These are phyloP conservation scores for Conus ventricosus DNA, from an alignment of 1,140 invertebrate genomes.

Conservation along the genomic window DNA sequence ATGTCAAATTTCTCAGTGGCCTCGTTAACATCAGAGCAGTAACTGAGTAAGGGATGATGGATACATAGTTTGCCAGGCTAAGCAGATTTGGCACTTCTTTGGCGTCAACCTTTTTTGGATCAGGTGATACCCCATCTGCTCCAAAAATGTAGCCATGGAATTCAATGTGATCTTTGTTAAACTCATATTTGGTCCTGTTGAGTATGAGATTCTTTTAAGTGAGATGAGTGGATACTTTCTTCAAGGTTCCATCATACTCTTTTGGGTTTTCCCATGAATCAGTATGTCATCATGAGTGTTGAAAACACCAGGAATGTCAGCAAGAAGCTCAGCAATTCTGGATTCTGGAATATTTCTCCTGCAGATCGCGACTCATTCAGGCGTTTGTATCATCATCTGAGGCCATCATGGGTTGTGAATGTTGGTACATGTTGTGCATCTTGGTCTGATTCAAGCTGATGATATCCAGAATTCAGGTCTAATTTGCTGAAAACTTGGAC, in stretches of 20 bases:
- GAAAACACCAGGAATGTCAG: constrained; percentile 35
- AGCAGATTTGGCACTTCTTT: not conserved
- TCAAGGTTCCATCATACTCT: constrained; percentile 43
- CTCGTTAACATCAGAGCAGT: not conserved
- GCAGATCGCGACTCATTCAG: constrained; percentile 45
- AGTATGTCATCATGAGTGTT: constrained; percentile 54
- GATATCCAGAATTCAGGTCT: constrained; percentile 26
- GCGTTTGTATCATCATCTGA: constrained; percentile 47
- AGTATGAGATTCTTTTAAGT: constrained; percentile 24
- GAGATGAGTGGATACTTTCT: not conserved
- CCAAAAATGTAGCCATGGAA: not conserved
- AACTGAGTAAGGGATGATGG: not conserved
- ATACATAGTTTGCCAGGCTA: not conserved
- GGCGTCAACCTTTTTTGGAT: not conserved
- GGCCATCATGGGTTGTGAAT: constrained; percentile 38
- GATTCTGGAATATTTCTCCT: constrained; percentile 45
- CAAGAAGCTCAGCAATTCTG: constrained; percentile 38
- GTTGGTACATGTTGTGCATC: constrained; percentile 43
- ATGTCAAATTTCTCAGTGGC: not conserved
- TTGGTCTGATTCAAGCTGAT: constrained; percentile 41
- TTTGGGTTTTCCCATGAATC: constrained; percentile 44
- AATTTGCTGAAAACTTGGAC: too few relatives aligned
- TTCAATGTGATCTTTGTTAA: not conserved
- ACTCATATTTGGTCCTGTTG: constrained; percentile 30
- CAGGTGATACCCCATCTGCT: not conserved